Evolutionary conservation across 2,113 vertebrate genomes (phyloP).

Genomic region (Crotalus helleri): DNA sequence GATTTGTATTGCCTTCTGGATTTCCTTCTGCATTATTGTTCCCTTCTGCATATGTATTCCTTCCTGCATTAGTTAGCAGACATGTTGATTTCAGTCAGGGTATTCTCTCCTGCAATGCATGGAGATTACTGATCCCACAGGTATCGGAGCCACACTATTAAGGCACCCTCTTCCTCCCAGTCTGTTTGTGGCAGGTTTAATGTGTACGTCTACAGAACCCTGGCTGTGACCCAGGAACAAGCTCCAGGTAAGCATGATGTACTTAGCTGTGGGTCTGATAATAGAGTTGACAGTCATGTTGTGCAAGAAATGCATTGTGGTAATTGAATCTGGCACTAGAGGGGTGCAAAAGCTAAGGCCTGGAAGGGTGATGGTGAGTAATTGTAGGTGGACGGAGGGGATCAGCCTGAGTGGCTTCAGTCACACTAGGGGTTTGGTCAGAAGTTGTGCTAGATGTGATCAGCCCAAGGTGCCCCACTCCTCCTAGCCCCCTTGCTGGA

Average conservation of each 20-base stretch:
- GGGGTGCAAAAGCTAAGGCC: background rate
- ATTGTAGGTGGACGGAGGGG: background rate
- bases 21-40: background rate
- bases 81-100: background rate
- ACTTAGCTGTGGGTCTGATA: background rate
- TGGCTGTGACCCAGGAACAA: background rate
- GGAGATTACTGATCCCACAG: background rate
- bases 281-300: background rate
- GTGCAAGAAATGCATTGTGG: background rate
- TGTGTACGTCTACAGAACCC: no score
- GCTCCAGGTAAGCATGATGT: background rate
- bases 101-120: background rate
- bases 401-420: background rate
- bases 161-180: background rate
- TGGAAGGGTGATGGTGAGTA: background rate
- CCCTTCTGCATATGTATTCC: no score
- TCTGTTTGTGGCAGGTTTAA: background rate
- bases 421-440: background rate
- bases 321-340: background rate
- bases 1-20: background rate
- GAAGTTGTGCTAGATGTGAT: background rate
- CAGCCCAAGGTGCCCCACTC: background rate
- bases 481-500: background rate
- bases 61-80: no score
- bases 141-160: background rate